Conservation (phyloP, 2,797 vertebrate species). For the Stomatorhinus walkeri region DNA sequence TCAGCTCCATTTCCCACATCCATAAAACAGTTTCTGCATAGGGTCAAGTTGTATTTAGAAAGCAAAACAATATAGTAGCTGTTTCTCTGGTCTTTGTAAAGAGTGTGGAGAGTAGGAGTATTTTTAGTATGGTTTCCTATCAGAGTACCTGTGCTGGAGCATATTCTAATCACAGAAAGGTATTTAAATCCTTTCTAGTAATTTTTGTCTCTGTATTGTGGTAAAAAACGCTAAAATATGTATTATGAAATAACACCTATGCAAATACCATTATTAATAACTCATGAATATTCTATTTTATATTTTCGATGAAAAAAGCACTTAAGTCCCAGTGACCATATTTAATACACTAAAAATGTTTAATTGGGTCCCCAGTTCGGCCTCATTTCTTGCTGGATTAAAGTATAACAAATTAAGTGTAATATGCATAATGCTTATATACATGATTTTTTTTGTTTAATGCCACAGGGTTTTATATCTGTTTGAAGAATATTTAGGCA, state of each 20-base stretch:
- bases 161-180: neutral
- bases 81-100: neutral
- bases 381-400: neutral
- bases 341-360: neutral
- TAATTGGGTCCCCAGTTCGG: neutral
- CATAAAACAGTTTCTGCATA: neutral
- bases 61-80: neutral
- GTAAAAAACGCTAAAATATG: neutral
- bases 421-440: slow-evolving; percentile 1
- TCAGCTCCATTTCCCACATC: neutral
- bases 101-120: neutral
- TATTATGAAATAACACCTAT: neutral
- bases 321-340: neutral
- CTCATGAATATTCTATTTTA: neutral
- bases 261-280: neutral
- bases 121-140: neutral
- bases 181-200: neutral
- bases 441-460: neutral
- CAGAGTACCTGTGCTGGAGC: neutral
- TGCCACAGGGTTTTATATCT: neutral
- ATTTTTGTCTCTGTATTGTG: neutral
- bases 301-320: neutral
- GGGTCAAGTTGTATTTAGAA: neutral
- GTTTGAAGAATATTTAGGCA: neutral
- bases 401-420: neutral